Base-by-base conservation (phyloP, 2,113 vertebrate species). In the Centropus unirufus region DNA sequence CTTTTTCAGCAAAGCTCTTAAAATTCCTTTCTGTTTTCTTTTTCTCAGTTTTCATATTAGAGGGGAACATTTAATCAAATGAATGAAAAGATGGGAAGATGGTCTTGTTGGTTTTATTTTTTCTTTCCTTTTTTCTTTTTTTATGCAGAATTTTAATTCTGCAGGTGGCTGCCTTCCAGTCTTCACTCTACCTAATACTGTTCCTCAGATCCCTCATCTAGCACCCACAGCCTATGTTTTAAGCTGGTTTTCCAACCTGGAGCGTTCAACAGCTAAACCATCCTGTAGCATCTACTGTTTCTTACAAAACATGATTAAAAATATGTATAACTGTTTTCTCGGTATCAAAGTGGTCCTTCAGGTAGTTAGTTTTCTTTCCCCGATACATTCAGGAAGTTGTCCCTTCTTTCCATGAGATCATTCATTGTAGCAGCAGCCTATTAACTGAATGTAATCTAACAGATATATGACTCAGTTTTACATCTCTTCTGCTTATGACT, bases 181-280 rank as follows among this genome's bases (percentile, higher is more conserved):
- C 27, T 9, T 14, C 0, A 2, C 1, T 64, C 6, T 72, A 7
- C 19, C 27, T 30, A 4, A 8, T 6, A 23, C 24, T 22, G 5
- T 26, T 27, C 16, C 72, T 88, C 19, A 57, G 29, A 68, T 32
- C 6, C 6, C 10, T 76, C 9, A 14, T 68, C 8, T 73, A 52
- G 36, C 5, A 49, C 24, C 5, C 20, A 29, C 11, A 58, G 5
- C 5, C 39, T 36, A 1, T 8, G 8, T 59, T 36, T 85, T 64
- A 52, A 11, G 13, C n/a, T 62, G 30, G 3, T 20, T 83, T 82
- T 62, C 47, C 32, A 47, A 63, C 24, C 17, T 26, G 40, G 29
- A 82, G 57, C 1, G 3, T 59, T 75, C 40, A 73, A 21, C 10
- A 58, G 30, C 40, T 51, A 66, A 83, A 6, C 4, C 12, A 40